Base-by-base conservation (phyloP, 2,888 invertebrate genomes). In the Dasypolia templi region DNA sequence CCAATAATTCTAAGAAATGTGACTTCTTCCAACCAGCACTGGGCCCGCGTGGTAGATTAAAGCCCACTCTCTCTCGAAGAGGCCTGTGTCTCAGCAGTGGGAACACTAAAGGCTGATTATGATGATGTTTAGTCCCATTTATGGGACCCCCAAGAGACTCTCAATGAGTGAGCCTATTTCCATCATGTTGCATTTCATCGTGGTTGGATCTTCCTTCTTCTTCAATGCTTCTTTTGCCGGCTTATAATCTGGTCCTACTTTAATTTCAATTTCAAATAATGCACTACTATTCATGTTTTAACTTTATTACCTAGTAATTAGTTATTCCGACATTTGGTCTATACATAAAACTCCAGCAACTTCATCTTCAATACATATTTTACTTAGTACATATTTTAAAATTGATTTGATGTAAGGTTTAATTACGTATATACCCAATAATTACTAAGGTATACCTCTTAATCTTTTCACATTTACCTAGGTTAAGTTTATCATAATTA, bases 401-500 rank as follows among this genome's bases (percentile, higher is more conserved):
- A 9, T 53, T n/a, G 0, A 39, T 7, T 61, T 7, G 29, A 55
- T 7, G 14, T 12, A 7, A 65, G 44, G 12, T 49, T 58, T 9
- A 22, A 42, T 42, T 49, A 22, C 26, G 32, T 12, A 9, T 35
- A n/a, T 58, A 46, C 22, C 19, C 35, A 44, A 53, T 35, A 53
- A 62, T 56, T 19, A 14, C 7, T 3, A 55, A 49, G 42, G 0
- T 14, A 19, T 53, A 61, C 39, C 26, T 53, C 32, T 42, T 56
- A 46, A 58, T 66, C 19, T 42, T 65, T 68, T 68, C 29, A 49
- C 65, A 55, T 83, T 69, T 58, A 42, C 62, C 29, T 74, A 70
- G 74, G 65, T 83, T 63, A 83, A 75, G 66, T 70, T 59, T 53
- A 65, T 59, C 55, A 68, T 81, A 58, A 81, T 80, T 61, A 62